Evolutionary conservation across 2,113 vertebrate species (phyloP), one percentile per base, ranked within the genome.

Genomic region (Limanda limanda): DNA sequence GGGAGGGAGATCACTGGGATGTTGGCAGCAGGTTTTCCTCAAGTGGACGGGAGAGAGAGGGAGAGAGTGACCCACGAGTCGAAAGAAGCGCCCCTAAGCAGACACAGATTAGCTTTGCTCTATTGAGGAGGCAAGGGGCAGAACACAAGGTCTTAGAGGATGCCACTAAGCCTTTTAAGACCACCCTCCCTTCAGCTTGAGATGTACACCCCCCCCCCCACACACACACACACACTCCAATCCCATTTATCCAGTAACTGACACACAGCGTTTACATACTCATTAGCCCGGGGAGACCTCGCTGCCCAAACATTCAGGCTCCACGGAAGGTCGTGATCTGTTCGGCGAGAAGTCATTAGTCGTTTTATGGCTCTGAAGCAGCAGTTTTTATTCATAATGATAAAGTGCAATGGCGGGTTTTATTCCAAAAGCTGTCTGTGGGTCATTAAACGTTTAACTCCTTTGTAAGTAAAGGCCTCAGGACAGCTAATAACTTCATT

Each of bases 91-190:
- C 51, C 68, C 74, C 56, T 70, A 65, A 84, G 82, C 82, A 80
- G 55, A 59, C 58, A 72, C 84, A 83, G 92, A 91, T 93, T 93
- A 92, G 92, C 73, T 87, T 69, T 87, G 90, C 89, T 88, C 92
- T 89, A 88, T 91, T 92, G 90, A 91, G 74, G 76, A 91, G 71
- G 86, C 85, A 91, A 89, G 86, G 86, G 84, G 80, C 88, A 91
- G 88, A 93, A 88, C 86, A 77, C 55, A 87, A 61, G 84, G 85
- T 87, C 70, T 88, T 76, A 88, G 71, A 42, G 72, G 86, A 87
- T 71, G 82, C 80, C 75, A 58, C 76, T 91, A 82, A 92, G 89
- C 85, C 79, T 83, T 82, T 85, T 71, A 87, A 91, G 82, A 87
- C 76, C 76, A 78, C 79, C 82, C 76, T 78, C 79, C 82, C 76